Base-by-base conservation (phyloP, 2,888 invertebrate genomes). In the Argyra leucocephala region DNA sequence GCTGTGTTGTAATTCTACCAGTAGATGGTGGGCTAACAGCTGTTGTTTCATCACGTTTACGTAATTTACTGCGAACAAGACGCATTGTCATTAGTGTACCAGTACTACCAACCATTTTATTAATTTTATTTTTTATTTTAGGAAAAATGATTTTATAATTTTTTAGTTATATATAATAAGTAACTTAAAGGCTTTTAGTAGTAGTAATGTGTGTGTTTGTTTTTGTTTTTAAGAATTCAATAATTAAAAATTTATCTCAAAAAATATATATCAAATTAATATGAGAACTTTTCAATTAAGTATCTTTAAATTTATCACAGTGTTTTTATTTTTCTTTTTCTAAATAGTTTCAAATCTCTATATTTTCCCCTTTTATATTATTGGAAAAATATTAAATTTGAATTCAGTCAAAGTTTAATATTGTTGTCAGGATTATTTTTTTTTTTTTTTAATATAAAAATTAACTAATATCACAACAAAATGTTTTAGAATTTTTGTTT, bases 31-130 rank as follows among this genome's bases (percentile, higher is more conserved):
- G 86, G 74, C 87, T 88, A 72, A 86, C 86, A 74, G 85, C 84
- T 75, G 87, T 86, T 71, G 86, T 84, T 78, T 90, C 91, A 81
- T 91, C 91, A 73, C 91, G 86, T 82, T 91, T 91, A 76, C 90
- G 85, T 82, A 91, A 85, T 84, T 91, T 91, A 82, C 90, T 91
- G 86, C 90, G 90, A 82, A 91, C 91, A 87, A 91, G 88, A 83
- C 91, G 91, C 81, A 91, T 89, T 81, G 91, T 90, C 82, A 89
- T 88, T 87, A 91, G 86, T 78, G 89, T 89, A 81, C 89, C 89
- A 82, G 89, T 89, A 82, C 86, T 89, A 81, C 90, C 90, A 81
- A 91, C 90, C 90, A 91, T 90, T 72, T 69, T 67, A 24, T 68
- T 66, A 66, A 59, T 62, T 64, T 68, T 60, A 48, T 63, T 66